Base-by-base conservation (phyloP, 2,797 vertebrate genomes). In the Betta splendens region DNA sequence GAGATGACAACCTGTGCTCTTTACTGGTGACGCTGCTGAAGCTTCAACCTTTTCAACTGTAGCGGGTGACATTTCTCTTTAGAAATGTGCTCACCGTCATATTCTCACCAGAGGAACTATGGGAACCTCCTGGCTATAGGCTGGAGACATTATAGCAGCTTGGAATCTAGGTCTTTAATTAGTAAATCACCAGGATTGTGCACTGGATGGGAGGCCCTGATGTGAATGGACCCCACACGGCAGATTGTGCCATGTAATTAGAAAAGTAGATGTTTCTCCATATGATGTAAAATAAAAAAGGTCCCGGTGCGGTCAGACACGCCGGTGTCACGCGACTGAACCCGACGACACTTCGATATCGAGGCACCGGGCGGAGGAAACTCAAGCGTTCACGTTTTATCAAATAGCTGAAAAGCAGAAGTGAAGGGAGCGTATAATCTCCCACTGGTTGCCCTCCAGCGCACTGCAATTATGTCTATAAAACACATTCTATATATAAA, bases 401-500 rank as follows among this genome's bases (percentile, higher is more conserved):
- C 35, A 37, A 70, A 66, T 13, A 50, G 57, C 64, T 48, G 50
- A 59, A 49, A 62, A 68, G 29, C 51, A 62, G 53, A 1, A 45
- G 31, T 29, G 51, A 84, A 83, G 54, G 62, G 66, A 78, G 54
- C 45, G 21, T 81, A 69, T 82, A 76, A 82, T 80, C 75, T 70
- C 40, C 59, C 77, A 79, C 67, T 84, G 50, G 29, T 44, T 73
- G 55, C 60, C 72, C 62, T 15, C 32, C 36, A 67, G 44, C 68
- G 53, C 35, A 75, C 70, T 82, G 80, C 58, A 80, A 89, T 89
- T 87, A 88, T 47, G 69, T 39, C 77, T 75, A 81, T 85, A 84
- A 85, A 84, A 85, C 75, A 79, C 75, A 69, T 74, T 86, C 85
- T 87, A 88, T 83, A 85, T 86, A 86, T 87, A 87, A 81, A 84